These are phyloP conservation scores for Eunapius fragilis DNA, from an alignment of 37 sponge, comb jelly and placozoan species.

Conservation along the genomic window DNA sequence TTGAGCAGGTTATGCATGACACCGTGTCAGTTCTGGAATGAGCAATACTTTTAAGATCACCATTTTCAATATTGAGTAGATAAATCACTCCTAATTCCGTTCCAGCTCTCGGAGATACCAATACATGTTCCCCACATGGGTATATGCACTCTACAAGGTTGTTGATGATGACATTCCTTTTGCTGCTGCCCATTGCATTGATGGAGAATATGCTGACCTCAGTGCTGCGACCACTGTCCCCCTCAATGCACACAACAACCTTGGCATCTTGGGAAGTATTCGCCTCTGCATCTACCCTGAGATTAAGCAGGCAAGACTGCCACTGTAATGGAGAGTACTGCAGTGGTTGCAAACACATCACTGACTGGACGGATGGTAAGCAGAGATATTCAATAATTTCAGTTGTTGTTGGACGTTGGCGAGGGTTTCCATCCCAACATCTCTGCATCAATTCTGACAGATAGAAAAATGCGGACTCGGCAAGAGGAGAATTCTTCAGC, in stretches of 20 bases:
- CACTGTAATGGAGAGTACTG: constrained; percentile 48
- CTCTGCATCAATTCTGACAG: constrained; percentile 75
- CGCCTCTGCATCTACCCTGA: constrained; percentile 6
- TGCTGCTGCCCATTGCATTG: constrained; percentile 56
- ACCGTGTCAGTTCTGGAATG: constrained; percentile 66
- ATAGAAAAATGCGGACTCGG: constrained; percentile 52
- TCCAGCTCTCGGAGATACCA: constrained; percentile 72
- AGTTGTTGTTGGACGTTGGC: constrained; percentile 47
- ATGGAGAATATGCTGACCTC: constrained; percentile 66
- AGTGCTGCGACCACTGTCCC: constrained; percentile 40
- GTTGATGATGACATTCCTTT: constrained; percentile 35
- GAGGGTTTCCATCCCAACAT: constrained; percentile 82
- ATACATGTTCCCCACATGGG: constrained; percentile 64
- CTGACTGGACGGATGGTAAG: constrained; percentile 26
- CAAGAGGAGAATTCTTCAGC: constrained; percentile 54
- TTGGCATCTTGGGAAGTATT: constrained; percentile 9
- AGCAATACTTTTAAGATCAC: constrained; percentile 56
- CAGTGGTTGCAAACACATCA: constrained; percentile 65
- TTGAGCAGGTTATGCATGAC: constrained; percentile 56
- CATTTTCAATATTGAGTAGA: constrained; percentile 40
- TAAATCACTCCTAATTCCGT: constrained; percentile 68
- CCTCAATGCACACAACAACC: constrained; percentile 70
- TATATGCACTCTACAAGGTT: constrained; percentile 63
- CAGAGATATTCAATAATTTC: constrained; percentile 35
- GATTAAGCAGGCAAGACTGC: constrained; percentile 45